phyloP scores from a whole-genome alignment of 2,797 vertebrate genomes.

The Orientallactaga sibirica region DNA sequence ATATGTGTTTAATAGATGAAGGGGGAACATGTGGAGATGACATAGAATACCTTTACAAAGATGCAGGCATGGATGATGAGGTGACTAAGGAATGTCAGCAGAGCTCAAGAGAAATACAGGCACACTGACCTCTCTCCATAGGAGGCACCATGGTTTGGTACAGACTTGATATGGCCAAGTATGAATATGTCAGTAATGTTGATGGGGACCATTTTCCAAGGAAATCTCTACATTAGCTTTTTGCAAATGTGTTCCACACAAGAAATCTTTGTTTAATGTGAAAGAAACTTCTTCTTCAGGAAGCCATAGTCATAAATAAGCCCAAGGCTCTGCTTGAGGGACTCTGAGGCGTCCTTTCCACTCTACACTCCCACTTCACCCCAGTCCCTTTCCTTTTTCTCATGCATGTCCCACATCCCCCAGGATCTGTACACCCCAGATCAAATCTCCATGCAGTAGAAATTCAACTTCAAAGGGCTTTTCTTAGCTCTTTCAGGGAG shows the following conservation, averaged over 20 bases:
- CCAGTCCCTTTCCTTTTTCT: too few relatives aligned
- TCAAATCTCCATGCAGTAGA: neutral
- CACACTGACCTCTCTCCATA: neutral
- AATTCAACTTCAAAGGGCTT: slow-evolving; percentile 29
- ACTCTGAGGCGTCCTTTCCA: neutral
- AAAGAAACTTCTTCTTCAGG: neutral
- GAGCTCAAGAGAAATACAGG: neutral
- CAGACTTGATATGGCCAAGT: neutral
- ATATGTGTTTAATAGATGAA: neutral
- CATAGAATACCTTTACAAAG: neutral
- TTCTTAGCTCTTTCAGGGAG: slow-evolving; percentile 6
- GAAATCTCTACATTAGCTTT: neutral
- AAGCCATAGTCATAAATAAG: neutral
- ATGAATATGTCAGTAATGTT: neutral
- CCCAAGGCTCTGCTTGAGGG: neutral
- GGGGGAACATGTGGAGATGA: neutral
- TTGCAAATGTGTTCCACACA: slow-evolving; percentile 2
- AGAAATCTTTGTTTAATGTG: slow-evolving; percentile 13
- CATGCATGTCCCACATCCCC: neutral
- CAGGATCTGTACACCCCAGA: neutral
- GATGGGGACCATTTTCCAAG: neutral
- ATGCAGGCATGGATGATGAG: neutral
- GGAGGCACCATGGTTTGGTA: neutral
- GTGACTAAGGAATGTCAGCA: too few relatives aligned
- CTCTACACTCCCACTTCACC: fast-evolving